Evolutionary conservation across 2,888 invertebrate genomes (phyloP), one percentile per base, ranked within the genome.

Genomic region (Drosophila histrio): DNA sequence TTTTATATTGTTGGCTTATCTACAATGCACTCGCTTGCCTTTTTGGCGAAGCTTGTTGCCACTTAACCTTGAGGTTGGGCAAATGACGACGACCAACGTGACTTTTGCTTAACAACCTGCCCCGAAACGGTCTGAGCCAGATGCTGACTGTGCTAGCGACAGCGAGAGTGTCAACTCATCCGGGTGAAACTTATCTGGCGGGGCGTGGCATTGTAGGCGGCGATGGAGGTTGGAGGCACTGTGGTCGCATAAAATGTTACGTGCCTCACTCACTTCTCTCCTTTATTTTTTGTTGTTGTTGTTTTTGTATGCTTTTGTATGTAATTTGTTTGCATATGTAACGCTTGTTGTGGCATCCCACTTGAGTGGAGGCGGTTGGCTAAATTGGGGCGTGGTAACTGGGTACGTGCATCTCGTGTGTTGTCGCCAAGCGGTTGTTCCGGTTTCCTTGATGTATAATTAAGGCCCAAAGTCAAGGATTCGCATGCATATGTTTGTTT

Each of bases 401-500:
- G 43, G 41, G 13, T 52, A 64, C 68, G 59, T 64, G 62, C 15
- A 47, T 19, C 57, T 56, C 11, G 59, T 50, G 44, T 38, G 63
- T 41, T 38, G 63, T 41, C 58, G 58, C 65, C 67, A 62, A 71
- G 62, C 57, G 66, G 44, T 64, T 60, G 73, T 63, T 77, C 74
- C 79, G 74, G 64, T 71, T 69, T 71, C 73, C 68, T 68, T 68
- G 75, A 52, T 69, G 82, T 65, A 65, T 76, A 82, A 77, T 79
- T 77, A 79, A 74, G 67, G 68, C 52, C 61, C 77, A 77, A 69
- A 79, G 79, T 82, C 79, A 82, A 79, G 82, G 77, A 74, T 82
- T 72, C 62, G 39, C 65, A 58, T 60, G 68, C 72, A 69, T 68
- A 56, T 41, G 52, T 53, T 47, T 64, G 61, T 19, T 53, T 49